A percentile compares a stretch with the other conserved stretches of the same genome.
phyloP scores from a whole-genome alignment of 2,888 invertebrate genomes.

The Catocala nupta region DNA sequence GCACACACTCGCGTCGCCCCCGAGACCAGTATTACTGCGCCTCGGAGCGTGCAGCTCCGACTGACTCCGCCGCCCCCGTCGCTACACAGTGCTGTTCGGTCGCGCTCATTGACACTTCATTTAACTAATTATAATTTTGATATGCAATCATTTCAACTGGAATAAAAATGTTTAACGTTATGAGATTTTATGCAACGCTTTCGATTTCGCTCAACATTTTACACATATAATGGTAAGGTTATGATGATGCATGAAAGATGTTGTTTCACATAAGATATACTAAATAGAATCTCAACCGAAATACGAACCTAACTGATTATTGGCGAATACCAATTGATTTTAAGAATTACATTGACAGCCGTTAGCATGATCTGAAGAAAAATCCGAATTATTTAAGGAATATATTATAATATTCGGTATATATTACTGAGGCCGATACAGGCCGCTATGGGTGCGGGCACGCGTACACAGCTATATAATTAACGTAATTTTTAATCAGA shows the following conservation, averaged over 20 bases:
- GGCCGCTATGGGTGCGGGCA: constrained; percentile 14
- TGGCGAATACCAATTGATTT: constrained; percentile 19
- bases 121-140: constrained; percentile 1
- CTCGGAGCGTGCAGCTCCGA: constrained; percentile 22
- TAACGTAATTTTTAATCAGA: constrained; percentile 8
- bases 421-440: background rate
- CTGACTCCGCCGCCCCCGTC: constrained; percentile 28
- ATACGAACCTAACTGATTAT: background rate
- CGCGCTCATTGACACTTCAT: constrained; percentile 11
- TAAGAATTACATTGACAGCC: constrained; percentile 9
- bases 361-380: constrained; percentile 17
- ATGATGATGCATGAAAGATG: too few relatives aligned
- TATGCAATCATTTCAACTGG: constrained; percentile 1
- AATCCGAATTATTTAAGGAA: constrained; percentile 3
- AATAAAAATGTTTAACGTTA: background rate
- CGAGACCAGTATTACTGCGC: background rate
- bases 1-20: constrained; percentile 1
- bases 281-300: background rate
- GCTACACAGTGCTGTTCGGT: constrained; percentile 31
- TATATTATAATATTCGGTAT: constrained; percentile 11
- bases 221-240: background rate
- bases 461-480: constrained; percentile 2
- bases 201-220: background rate
- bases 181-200: constrained; percentile 10
- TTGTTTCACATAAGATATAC: too few relatives aligned